Base-by-base conservation (phyloP, 1,140 invertebrate species). In the Chrysomallon squamiferum region DNA sequence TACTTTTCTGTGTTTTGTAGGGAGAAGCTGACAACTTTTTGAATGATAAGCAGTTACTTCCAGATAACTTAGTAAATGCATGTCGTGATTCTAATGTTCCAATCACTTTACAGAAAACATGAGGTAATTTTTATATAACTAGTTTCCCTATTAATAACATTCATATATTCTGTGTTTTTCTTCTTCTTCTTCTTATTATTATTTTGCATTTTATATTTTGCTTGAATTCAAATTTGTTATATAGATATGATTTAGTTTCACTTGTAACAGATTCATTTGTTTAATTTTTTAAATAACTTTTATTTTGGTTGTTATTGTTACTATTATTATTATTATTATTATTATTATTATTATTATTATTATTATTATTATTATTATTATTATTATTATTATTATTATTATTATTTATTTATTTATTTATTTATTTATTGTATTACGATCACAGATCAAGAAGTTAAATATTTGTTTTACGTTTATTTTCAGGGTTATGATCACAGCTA, bases 401-500 rank as follows among this genome's bases (percentile, higher is more conserved):
- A 18, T 38, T 30, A 20, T 47, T 3, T 2, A 25, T 22, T 20
- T n/a, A 20, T 7, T 27, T 2, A 9, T 11, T 43, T 43, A 20
- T 41, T 38, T 2, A 62, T 62, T 3, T 13, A 22, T 3, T 7
- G 6, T 2, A 38, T n/a, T 62, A n/a, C 13, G 11, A n/a, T 2
- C 9, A 30, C n/a, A 33, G 29, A 38, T 58, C 15, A 35, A 6
- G 13, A 35, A 60, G 20, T 41, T 30, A 15, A 50, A 41, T 35
- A 32, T 25, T 63, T 58, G 9, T 54, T 68, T 65, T 27, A 38
- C 15, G n/a, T 59, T 61, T 73, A 63, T 25, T 63, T 81, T 30
- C 69, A 85, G 79, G 93, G 91, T 18, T 99, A 98, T 84, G 96
- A 99, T 86, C 97, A 99, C 84, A 93, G 93, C 58, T 99, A 98